Conservation (phyloP, 2,113 vertebrate species). For the Taxidea taxus region DNA sequence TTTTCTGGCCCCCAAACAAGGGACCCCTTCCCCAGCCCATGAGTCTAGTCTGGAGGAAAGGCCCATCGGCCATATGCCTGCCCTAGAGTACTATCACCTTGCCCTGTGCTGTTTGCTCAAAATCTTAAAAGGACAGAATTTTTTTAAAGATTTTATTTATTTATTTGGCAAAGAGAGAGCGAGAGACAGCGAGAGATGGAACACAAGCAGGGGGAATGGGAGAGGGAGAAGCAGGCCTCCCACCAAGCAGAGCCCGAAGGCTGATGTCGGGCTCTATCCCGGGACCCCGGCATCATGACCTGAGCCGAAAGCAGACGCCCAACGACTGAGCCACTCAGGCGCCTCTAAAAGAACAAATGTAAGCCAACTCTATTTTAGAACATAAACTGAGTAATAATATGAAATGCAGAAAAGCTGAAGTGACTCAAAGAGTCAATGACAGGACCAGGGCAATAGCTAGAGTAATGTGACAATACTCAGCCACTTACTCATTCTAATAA, state of each 20-base stretch:
- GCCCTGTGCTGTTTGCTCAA: not conserved
- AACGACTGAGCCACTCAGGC: too few relatives aligned
- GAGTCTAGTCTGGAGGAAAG: not conserved
- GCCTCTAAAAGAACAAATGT: not conserved
- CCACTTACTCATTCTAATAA: not conserved
- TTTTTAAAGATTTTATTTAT: too few relatives aligned
- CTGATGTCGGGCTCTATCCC: too few relatives aligned
- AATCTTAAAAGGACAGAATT: not conserved
- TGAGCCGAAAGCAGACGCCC: too few relatives aligned
- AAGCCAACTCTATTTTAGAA: not conserved
- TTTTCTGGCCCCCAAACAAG: not conserved
- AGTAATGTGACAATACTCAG: not conserved
- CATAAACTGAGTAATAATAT: not conserved
- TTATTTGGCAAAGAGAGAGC: too few relatives aligned
- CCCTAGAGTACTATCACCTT: not conserved
- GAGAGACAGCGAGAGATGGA: too few relatives aligned
- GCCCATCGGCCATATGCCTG: not conserved
- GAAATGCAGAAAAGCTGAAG: not conserved
- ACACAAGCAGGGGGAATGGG: too few relatives aligned
- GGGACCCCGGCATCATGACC: too few relatives aligned
- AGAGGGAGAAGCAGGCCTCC: too few relatives aligned
- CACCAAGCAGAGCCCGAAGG: too few relatives aligned
- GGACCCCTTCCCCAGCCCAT: not conserved
- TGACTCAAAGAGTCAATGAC: not conserved
- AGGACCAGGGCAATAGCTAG: not conserved